Conservation (phyloP, 1,140 invertebrate species). For the Drosophila aff. region DNA sequence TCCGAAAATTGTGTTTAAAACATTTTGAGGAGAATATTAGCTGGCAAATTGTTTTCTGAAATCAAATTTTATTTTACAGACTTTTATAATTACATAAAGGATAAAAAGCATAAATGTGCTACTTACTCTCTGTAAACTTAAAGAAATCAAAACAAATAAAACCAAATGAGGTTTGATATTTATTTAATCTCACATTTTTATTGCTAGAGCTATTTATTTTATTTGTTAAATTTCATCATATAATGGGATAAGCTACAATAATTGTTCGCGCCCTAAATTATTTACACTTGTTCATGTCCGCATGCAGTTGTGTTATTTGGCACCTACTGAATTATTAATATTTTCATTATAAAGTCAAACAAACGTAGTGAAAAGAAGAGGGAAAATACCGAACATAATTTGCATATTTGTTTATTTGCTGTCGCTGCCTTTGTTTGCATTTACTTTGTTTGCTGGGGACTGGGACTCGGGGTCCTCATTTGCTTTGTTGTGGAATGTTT, state of each 20-base stretch:
- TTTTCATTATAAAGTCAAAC: constrained; percentile 79
- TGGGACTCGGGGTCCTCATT: constrained; percentile 17
- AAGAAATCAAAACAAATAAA: not conserved
- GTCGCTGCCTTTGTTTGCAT: constrained; percentile 9
- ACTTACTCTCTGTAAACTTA: not conserved
- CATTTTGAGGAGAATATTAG: too few species aligned
- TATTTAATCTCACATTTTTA: not conserved
- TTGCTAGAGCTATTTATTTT: constrained; percentile 11
- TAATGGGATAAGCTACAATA: constrained; percentile 36
- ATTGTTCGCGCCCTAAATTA: constrained; percentile 49
- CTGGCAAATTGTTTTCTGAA: constrained; percentile 3
- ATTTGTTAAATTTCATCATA: not conserved
- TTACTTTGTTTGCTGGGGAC: constrained; percentile 9
- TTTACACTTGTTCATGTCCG: constrained; percentile 40
- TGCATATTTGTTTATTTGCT: constrained; percentile 58
- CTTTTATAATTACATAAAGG: not conserved
- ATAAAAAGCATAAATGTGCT: not conserved
- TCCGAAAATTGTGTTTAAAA: not conserved
- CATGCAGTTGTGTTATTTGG: constrained; percentile 36
- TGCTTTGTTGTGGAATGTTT: constrained; percentile 61
- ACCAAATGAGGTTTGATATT: not conserved
- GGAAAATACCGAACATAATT: constrained; percentile 56
- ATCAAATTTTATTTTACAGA: constrained; percentile 1
- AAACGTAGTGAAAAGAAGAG: constrained; percentile 27
- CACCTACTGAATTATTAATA: constrained; percentile 68